These are phyloP conservation scores for Punctoribates punctum DNA, from an alignment of 2,888 invertebrate species.

Conservation along the genomic window DNA sequence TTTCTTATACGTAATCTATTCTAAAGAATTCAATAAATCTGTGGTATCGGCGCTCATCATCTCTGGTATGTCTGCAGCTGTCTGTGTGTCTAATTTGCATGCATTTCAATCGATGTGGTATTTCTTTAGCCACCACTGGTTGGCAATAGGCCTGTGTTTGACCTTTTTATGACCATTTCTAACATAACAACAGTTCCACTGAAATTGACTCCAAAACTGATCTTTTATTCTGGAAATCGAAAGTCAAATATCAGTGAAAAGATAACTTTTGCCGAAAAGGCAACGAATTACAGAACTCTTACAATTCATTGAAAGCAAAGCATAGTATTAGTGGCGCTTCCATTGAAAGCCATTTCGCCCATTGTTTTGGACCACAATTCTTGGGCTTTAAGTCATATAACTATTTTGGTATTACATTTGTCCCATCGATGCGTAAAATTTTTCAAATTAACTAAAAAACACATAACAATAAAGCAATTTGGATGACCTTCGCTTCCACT, in stretches of 20 bases:
- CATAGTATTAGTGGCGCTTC: too few relatives aligned
- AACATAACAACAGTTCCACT: not conserved
- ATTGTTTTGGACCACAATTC: not conserved
- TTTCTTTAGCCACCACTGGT: not conserved
- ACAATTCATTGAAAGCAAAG: too few relatives aligned
- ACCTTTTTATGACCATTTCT: constrained; percentile 20
- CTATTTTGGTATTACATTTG: constrained; percentile 1
- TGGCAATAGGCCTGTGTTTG: not conserved
- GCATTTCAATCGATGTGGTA: constrained; percentile 21
- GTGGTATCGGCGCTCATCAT: constrained; percentile 7
- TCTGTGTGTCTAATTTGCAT: constrained; percentile 24
- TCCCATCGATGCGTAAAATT: constrained; percentile 23
- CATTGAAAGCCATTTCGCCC: not conserved
- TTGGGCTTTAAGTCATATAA: not conserved
- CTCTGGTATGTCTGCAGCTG: constrained; percentile 25
- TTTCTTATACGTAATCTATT: not conserved
- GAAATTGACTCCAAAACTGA: constrained; percentile 7
- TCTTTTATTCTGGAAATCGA: not conserved
- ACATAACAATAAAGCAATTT: constrained; percentile 25
- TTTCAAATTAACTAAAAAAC: constrained; percentile 9
- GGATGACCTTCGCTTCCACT: constrained; percentile 1
- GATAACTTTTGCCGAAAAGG: not conserved
- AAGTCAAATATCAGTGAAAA: constrained; percentile 15
- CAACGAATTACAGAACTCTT: too few relatives aligned
- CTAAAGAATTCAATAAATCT: constrained; percentile 23